Conservation (phyloP, 2,888 invertebrate species). For the Hyalella azteca region DNA sequence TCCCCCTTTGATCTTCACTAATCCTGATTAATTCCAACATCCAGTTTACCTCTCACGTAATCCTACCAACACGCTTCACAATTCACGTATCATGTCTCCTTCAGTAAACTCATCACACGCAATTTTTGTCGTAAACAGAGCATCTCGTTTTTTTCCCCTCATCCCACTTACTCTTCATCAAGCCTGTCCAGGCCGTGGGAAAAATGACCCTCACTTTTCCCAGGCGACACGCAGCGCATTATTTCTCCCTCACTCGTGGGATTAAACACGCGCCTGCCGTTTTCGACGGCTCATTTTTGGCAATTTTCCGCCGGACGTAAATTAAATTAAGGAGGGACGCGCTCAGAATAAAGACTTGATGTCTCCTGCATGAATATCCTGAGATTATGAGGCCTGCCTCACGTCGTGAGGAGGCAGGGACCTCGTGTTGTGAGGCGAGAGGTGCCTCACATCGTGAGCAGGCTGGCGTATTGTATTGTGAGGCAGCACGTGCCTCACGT, state of each 20-base stretch:
- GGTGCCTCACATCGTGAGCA: too few species aligned
- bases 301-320: conserved; percentile 3
- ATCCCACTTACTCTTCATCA: conserved; percentile 34
- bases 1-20: too few species aligned
- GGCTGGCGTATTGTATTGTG: too few species aligned
- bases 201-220: conserved; percentile 33
- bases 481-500: too few species aligned
- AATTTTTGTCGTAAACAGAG: conserved; percentile 23
- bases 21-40: too few species aligned
- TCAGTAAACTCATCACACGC: conserved; percentile 16
- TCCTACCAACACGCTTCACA: too few species aligned
- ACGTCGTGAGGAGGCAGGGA: too few species aligned
- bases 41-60: too few species aligned
- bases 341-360: conserved; percentile 1
- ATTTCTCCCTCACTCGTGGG: conserved; percentile 11
- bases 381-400: conserved; percentile 4
- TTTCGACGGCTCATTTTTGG: conserved; percentile 28
- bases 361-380: conserved; percentile 19
- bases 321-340: conserved; percentile 28
- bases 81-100: not conserved
- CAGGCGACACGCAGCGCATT: conserved; percentile 19
- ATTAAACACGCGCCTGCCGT: conserved; percentile 31
- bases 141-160: conserved; percentile 25
- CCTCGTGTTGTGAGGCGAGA: too few species aligned
- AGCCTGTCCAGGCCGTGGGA: conserved; percentile 31